Percentiles rank a stretch among this genome's conserved stretches.
phyloP scores from a whole-genome alignment of 2,888 invertebrate species.

The Erebia aethiops region DNA sequence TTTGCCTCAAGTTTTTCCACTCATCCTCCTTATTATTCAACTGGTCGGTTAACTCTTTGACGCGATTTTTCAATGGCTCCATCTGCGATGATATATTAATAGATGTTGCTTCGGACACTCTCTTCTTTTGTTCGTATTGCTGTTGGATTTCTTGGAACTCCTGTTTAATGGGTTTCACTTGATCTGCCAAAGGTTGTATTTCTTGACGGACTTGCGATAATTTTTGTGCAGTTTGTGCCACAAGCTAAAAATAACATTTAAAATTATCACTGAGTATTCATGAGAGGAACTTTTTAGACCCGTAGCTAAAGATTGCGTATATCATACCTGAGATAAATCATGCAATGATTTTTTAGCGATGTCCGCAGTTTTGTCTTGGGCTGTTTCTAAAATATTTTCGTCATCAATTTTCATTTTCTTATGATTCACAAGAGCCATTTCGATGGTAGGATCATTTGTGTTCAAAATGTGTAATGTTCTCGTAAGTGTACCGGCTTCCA shows the following conservation, averaged over 20 bases:
- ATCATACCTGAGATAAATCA: conserved; percentile 77
- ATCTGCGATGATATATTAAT: conserved; percentile 80
- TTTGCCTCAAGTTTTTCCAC: conserved; percentile 80
- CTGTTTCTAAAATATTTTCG: conserved; percentile 83
- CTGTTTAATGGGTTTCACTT: conserved; percentile 86
- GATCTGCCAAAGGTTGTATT: conserved; percentile 74
- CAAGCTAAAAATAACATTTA: conserved; percentile 65
- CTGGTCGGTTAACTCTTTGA: conserved; percentile 78
- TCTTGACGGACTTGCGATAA: conserved; percentile 75
- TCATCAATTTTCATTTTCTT: conserved; percentile 78
- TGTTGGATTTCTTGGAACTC: conserved; percentile 85
- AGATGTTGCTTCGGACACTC: conserved; percentile 85
- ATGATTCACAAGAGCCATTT: conserved; percentile 77
- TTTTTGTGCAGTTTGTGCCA: conserved; percentile 84
- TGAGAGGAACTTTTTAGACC: not conserved
- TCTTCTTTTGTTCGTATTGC: conserved; percentile 87
- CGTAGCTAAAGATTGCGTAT: not conserved
- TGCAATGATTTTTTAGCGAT: conserved; percentile 72
- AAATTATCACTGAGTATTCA: not conserved
- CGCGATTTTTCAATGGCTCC: conserved; percentile 80
- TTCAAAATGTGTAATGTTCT: conserved; percentile 90
- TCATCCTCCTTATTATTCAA: conserved; percentile 79
- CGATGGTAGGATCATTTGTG: conserved; percentile 79
- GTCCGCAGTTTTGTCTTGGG: conserved; percentile 61
- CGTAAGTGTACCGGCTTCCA: conserved; percentile 89